These are phyloP conservation scores for Vanessa tameamea DNA, from an alignment of 1,140 invertebrate genomes.

Conservation along the genomic window DNA sequence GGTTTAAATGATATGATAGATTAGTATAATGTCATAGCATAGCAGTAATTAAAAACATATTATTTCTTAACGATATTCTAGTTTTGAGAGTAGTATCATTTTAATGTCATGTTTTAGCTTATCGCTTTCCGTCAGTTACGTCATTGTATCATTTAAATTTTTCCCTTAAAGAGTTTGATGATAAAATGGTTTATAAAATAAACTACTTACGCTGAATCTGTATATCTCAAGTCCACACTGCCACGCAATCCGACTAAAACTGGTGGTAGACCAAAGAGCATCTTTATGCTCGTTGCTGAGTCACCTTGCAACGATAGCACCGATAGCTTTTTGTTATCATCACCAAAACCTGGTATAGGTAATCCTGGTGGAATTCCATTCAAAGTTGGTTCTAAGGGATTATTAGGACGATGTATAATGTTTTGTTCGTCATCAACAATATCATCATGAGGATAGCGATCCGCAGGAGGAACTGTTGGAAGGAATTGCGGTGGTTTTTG, in stretches of 20 bases:
- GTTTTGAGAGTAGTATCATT: no score
- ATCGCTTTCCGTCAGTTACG: neutral
- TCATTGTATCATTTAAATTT: neutral
- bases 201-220: constrained; percentile 85
- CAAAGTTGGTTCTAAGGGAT: constrained; percentile 48
- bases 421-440: constrained; percentile 62
- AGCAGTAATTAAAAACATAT: no score
- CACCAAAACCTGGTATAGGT: constrained; percentile 52
- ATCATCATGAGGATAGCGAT: constrained; percentile 61
- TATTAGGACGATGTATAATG: constrained; percentile 59
- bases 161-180: no score
- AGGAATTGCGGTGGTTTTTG: constrained; percentile 57
- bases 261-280: constrained; percentile 90
- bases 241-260: constrained; percentile 92
- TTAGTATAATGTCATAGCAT: no score
- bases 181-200: neutral
- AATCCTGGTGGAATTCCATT: constrained; percentile 57
- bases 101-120: no score
- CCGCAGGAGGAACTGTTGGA: constrained; percentile 65
- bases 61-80: no score
- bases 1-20: no score
- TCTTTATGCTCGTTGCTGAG: constrained; percentile 88
- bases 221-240: constrained; percentile 90
- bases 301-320: constrained; percentile 87
- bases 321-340: constrained; percentile 78